A percentile compares a stretch with the other conserved stretches of the same genome.
Evolutionary conservation across 2,888 invertebrate species (phyloP).

Genomic region (Lasius fuliginosus): DNA sequence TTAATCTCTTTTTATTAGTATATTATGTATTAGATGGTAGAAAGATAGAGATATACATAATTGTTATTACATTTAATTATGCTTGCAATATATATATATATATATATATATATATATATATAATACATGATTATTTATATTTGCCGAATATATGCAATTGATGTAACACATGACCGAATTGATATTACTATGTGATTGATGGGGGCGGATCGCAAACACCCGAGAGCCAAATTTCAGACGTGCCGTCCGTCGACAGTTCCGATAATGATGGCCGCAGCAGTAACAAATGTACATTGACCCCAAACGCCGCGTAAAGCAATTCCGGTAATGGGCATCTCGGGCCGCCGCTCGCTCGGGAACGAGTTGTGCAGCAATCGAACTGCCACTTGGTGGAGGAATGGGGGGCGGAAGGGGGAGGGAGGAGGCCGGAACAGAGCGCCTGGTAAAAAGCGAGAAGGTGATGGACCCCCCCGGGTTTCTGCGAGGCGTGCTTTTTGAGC

Average conservation of each 20-base stretch:
- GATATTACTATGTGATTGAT: constrained; percentile 29
- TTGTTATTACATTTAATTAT: background rate
- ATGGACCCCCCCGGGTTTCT: constrained; percentile 16
- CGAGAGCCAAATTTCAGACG: constrained; percentile 21
- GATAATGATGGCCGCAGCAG: constrained; percentile 31
- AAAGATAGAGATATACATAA: background rate
- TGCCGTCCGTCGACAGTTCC: constrained; percentile 8
- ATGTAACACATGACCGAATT: background rate
- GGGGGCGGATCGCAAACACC: constrained; percentile 13
- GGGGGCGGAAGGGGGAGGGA: too few relatives aligned
- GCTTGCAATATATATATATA: background rate
- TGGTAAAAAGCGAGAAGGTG: constrained; percentile 30
- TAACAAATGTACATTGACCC: constrained; percentile 54
- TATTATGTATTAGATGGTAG: background rate
- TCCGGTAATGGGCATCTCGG: constrained; percentile 48
- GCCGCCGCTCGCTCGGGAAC: constrained; percentile 8
- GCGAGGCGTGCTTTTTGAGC: constrained; percentile 57
- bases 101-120: background rate
- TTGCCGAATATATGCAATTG: background rate
- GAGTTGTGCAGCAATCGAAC: constrained; percentile 36
- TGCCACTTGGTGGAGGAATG: constrained; percentile 8
- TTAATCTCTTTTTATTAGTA: background rate
- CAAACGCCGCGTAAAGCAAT: constrained; percentile 50
- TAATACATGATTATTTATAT: background rate
- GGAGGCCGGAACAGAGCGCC: background rate